Conservation (phyloP, 2,888 invertebrate species). For the Lysandra coridon region DNA sequence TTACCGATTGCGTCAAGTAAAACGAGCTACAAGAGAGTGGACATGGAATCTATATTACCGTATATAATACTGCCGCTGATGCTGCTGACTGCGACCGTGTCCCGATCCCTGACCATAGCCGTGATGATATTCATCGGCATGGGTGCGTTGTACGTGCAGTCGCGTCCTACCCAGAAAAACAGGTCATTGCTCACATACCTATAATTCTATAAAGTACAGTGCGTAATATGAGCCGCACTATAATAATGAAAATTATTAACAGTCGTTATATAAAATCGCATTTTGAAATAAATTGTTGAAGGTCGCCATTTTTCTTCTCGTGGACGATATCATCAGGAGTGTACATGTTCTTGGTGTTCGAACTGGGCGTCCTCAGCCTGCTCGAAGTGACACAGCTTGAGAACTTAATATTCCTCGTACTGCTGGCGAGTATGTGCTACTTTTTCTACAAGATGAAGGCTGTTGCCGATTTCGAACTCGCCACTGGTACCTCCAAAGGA, state of each 20-base stretch:
- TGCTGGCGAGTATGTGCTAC: slow-evolving; percentile 61
- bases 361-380: slow-evolving; percentile 84
- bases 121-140: slow-evolving; percentile 68
- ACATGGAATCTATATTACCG: slow-evolving; percentile 63
- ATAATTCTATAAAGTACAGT: not conserved
- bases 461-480: slow-evolving; percentile 66
- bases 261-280: not conserved
- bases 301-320: slow-evolving; percentile 87
- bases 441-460: slow-evolving; percentile 72
- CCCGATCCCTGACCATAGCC: slow-evolving; percentile 59
- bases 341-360: slow-evolving; percentile 85
- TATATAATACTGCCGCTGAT: slow-evolving; percentile 67
- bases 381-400: slow-evolving; percentile 82
- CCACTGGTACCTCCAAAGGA: slow-evolving; percentile 66
- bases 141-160: slow-evolving; percentile 67
- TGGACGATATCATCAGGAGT: slow-evolving; percentile 86
- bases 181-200: slow-evolving; percentile 49
- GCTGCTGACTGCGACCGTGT: slow-evolving; percentile 61
- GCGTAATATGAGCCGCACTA: not conserved
- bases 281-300: slow-evolving; percentile 48
- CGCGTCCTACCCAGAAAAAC: slow-evolving; percentile 71
- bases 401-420: slow-evolving; percentile 65
- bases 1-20: slow-evolving; percentile 53
- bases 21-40: slow-evolving; percentile 58
- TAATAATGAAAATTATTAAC: not conserved